Conservation (phyloP, 1,140 invertebrate species). For the Atta texana region DNA sequence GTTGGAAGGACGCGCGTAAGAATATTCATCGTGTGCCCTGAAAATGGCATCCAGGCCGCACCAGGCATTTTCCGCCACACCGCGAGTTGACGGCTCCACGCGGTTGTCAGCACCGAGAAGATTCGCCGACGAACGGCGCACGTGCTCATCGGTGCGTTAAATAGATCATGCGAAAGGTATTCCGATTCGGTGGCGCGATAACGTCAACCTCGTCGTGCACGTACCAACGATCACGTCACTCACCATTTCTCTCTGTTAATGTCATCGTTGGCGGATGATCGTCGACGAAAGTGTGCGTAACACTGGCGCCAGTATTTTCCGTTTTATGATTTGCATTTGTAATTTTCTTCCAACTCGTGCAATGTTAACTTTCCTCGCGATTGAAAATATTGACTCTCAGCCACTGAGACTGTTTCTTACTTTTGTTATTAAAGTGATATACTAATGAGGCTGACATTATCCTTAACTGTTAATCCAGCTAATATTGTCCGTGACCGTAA, state of each 20-base stretch:
- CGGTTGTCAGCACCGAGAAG: background rate
- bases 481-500: constrained; percentile 39
- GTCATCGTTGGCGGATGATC: constrained; percentile 6
- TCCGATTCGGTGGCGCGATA: constrained; percentile 57
- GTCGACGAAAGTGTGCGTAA: constrained; percentile 7
- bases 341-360: constrained; percentile 7
- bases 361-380: background rate
- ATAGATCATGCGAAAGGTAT: constrained; percentile 57
- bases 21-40: constrained; percentile 55
- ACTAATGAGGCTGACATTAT: constrained; percentile 47
- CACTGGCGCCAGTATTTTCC: constrained; percentile 24
- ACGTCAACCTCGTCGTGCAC: constrained; percentile 43
- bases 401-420: background rate
- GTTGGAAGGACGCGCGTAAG: constrained; percentile 40
- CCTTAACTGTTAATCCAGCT: constrained; percentile 61
- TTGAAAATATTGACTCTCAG: background rate
- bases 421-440: background rate
- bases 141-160: constrained; percentile 51
- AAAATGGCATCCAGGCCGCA: constrained; percentile 32
- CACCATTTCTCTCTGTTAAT: constrained; percentile 45
- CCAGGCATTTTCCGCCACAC: constrained; percentile 24
- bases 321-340: background rate
- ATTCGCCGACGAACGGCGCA: constrained; percentile 9
- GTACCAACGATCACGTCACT: constrained; percentile 49
- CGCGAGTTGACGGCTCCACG: background rate